phyloP scores from a whole-genome alignment of 1,140 invertebrate genomes.

The Platyscapa corneri region DNA sequence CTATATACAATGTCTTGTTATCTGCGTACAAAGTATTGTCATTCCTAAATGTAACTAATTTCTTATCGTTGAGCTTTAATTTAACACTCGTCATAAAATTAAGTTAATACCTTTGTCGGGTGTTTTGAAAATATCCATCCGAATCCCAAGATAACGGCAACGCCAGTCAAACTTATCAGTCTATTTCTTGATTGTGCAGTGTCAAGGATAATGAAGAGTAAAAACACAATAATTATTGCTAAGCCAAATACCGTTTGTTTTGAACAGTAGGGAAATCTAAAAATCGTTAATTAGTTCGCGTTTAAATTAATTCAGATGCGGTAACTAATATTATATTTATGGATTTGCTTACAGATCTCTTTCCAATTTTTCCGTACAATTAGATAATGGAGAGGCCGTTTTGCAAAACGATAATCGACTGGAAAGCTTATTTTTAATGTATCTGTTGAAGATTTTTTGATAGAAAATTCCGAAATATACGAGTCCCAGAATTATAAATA shows the following conservation, averaged over 20 bases:
- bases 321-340: neutral
- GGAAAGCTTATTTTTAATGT: conserved; percentile 71
- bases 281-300: neutral
- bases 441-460: conserved; percentile 79
- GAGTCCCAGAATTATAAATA: conserved; percentile 80
- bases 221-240: conserved; percentile 71
- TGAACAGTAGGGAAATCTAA: conserved; percentile 52
- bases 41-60: no score
- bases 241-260: conserved; percentile 56
- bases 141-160: conserved; percentile 74
- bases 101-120: conserved; percentile 64
- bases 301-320: no score
- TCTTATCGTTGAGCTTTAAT: no score
- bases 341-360: conserved; percentile 53
- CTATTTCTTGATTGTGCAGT: conserved; percentile 77
- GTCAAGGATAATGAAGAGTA: conserved; percentile 80
- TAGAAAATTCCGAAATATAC: conserved; percentile 81
- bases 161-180: conserved; percentile 80
- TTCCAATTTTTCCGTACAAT: conserved; percentile 12
- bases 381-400: neutral
- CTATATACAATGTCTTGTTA: no score
- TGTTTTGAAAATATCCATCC: conserved; percentile 80
- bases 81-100: neutral
- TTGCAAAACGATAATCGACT: conserved; percentile 33
- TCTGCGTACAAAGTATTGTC: no score